Evolutionary conservation across 2,797 vertebrate genomes (phyloP), one percentile per base, ranked within the genome.

Genomic region (Pipistrellus kuhlii): DNA sequence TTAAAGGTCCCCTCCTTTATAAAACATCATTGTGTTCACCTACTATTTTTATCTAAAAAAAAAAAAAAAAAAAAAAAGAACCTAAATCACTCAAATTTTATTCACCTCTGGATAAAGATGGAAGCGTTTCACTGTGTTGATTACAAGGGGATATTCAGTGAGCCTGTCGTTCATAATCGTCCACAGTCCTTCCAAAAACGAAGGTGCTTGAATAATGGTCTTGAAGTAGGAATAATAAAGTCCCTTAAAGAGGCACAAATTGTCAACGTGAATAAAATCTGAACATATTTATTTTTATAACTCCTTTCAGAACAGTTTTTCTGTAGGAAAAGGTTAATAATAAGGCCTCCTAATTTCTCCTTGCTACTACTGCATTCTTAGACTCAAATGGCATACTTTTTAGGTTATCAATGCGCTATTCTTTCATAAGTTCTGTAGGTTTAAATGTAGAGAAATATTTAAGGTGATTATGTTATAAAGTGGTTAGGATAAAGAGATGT

Each of bases 201-300:
- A 98, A 32, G 99, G 99, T 2, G 99, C 99, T 93, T 99, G 98
- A 18, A 99, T 98, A 48, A 99, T 98, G 83, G 98, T 99, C 97
- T 99, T 99, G 96, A 99, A 99, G 97, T 99, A 99, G 25, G 99
- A 99, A 97, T 99, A 99, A 97, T 99, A 99, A 92, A 99, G 97
- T 59, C 99, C 99, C 99, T 99, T 98, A 75, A 51, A 57, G 88
- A 91, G 85, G 48, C 21, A 95, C 6, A 95, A 66, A 85, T 35
- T 18, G 18, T 88, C 21, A 38, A 69, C 23, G 0, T 91, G 64
- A 92, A 20, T 71, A 82, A 84, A 94, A 66, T 20, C 7, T 82
- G 20, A 48, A 77, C 59, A 30, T 30, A 23, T 10, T 76, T 76
- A 57, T 23, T 76, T 25, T 38, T 90, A 21, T 17, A 78, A 72